Conservation (phyloP, 2,888 invertebrate genomes). For the Diarsia dahlii region DNA sequence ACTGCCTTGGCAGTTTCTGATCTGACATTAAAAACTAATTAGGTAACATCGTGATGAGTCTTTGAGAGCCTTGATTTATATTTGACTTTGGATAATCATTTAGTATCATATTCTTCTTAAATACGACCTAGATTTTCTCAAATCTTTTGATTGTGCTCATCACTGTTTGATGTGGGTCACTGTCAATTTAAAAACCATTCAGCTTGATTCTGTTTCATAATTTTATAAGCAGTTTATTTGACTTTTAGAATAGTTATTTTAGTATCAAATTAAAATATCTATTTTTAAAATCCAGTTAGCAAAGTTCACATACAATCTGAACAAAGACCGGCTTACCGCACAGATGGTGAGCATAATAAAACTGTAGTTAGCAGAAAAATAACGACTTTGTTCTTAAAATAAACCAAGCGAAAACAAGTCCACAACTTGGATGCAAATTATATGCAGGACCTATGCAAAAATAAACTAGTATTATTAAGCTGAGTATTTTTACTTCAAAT, state of each 20-base stretch:
- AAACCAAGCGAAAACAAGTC: constrained; percentile 44
- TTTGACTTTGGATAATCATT: constrained; percentile 49
- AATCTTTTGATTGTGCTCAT: constrained; percentile 10
- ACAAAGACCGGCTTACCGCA: constrained; percentile 20
- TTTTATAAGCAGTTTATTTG: constrained; percentile 13
- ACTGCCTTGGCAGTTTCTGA: constrained; percentile 57
- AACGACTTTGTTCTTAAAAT: constrained; percentile 52
- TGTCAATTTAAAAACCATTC: constrained; percentile 39
- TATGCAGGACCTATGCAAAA: constrained; percentile 47
- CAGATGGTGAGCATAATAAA: constrained; percentile 39
- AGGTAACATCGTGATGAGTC: constrained; percentile 54
- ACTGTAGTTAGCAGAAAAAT: constrained; percentile 39
- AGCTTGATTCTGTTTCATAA: constrained; percentile 9
- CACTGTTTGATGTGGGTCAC: constrained; percentile 24
- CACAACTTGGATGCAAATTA: constrained; percentile 44
- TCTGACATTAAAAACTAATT: constrained; percentile 63
- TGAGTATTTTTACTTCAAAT: constrained; percentile 50
- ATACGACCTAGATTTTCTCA: constrained; percentile 28
- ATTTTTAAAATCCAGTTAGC: constrained; percentile 6
- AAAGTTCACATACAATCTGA: constrained; percentile 7
- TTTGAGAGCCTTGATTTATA: constrained; percentile 46
- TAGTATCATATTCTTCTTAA: constrained; percentile 40
- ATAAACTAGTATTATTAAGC: constrained; percentile 31
- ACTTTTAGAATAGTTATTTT: neutral
- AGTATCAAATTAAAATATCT: neutral